Conservation (phyloP, 2,888 invertebrate genomes). For the Nowickia ferox region DNA sequence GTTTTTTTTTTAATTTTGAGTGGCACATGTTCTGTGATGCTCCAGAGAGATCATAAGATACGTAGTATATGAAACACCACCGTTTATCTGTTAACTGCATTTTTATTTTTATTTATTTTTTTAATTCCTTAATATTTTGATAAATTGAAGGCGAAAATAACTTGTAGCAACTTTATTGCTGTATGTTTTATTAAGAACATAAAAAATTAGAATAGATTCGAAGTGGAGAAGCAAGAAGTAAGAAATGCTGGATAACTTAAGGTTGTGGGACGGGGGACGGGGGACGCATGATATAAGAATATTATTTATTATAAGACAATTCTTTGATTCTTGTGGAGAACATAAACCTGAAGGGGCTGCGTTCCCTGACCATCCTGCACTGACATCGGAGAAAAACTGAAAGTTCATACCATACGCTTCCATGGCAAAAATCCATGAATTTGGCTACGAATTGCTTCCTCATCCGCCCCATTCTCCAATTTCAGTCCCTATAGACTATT, state of each 20-base stretch:
- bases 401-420: too few species aligned
- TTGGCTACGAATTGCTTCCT: too few species aligned
- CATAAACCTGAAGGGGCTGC: too few species aligned
- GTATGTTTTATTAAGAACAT: slow-evolving; percentile 5
- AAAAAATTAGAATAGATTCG: neutral
- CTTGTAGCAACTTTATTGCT: slow-evolving; percentile 8
- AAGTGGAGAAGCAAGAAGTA: neutral
- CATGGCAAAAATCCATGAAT: too few species aligned
- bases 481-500: too few species aligned
- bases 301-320: too few species aligned
- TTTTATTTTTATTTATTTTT: neutral
- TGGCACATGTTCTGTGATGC: neutral
- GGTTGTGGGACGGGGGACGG: neutral
- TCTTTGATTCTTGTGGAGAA: too few species aligned
- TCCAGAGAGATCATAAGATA: neutral
- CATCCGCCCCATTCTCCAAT: too few species aligned
- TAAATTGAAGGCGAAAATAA: neutral
- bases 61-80: neutral
- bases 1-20: neutral
- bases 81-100: neutral
- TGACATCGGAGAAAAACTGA: too few species aligned
- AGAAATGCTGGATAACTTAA: neutral
- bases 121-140: neutral
- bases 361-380: too few species aligned
- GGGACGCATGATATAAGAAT: too few species aligned